Percentiles rank a stretch among this genome's conserved stretches.
phyloP scores from a whole-genome alignment of 2,888 invertebrate genomes.

The Campaea margaritaria region DNA sequence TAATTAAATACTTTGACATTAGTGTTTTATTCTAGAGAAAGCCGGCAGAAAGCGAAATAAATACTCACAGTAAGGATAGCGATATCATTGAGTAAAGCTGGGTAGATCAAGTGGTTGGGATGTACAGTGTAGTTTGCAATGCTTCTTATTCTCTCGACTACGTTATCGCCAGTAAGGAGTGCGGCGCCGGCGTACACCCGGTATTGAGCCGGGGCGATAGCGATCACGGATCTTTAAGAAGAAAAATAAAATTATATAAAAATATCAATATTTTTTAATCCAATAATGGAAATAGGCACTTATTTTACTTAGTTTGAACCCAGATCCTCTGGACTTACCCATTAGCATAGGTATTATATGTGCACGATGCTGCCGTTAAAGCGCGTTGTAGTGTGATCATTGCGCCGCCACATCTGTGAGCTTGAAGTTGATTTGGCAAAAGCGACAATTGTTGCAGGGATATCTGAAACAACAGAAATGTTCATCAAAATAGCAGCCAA shows the following conservation, averaged over 20 bases:
- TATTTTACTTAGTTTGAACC: too few species aligned
- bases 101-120: conserved; percentile 38
- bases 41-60: too few species aligned
- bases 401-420: conserved; percentile 53
- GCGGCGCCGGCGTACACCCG: conserved; percentile 50
- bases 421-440: conserved; percentile 32
- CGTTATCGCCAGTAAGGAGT: conserved; percentile 39
- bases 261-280: too few species aligned
- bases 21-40: too few species aligned
- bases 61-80: conserved; percentile 55
- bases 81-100: conserved; percentile 48
- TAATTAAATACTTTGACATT: too few species aligned
- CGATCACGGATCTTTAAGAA: conserved; percentile 24
- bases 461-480: conserved; percentile 39
- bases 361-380: conserved; percentile 51
- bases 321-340: conserved; percentile 7
- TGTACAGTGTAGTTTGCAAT: conserved; percentile 47
- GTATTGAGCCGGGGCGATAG: conserved; percentile 31
- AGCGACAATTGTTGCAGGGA: conserved; percentile 44
- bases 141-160: conserved; percentile 37
- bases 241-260: neutral
- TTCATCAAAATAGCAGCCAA: neutral
- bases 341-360: conserved; percentile 21
- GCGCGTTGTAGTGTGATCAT: conserved; percentile 47
- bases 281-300: too few species aligned